Conservation (phyloP, 1,140 invertebrate genomes). For the Cydia fagiglandana region DNA sequence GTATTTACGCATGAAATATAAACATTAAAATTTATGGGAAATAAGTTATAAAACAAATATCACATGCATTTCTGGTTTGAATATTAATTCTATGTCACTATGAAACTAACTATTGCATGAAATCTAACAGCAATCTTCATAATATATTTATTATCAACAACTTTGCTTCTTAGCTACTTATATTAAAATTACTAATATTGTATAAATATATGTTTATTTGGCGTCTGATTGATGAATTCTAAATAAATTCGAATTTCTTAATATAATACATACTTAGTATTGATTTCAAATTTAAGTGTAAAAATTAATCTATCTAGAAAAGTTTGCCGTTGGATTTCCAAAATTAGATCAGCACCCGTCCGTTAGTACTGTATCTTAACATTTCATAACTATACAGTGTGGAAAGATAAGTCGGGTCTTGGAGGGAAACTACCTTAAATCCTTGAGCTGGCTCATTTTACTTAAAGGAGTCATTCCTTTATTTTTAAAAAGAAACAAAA, state of each 20-base stretch:
- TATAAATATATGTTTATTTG: conserved; percentile 10
- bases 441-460: too few relatives aligned
- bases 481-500: too few relatives aligned
- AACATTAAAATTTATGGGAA: background rate
- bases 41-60: too few relatives aligned
- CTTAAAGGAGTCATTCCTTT: too few relatives aligned
- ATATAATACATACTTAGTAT: background rate
- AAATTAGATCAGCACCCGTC: conserved; percentile 65
- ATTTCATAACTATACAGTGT: conserved; percentile 34
- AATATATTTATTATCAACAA: background rate
- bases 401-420: too few relatives aligned
- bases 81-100: too few relatives aligned
- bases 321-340: conserved; percentile 52
- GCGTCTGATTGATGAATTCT: conserved; percentile 20
- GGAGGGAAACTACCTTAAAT: too few relatives aligned
- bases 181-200: background rate
- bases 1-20: too few relatives aligned
- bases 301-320: background rate
- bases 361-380: conserved; percentile 56
- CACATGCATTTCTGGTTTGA: too few relatives aligned
- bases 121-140: background rate
- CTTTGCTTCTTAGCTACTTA: background rate
- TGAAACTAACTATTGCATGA: background rate
- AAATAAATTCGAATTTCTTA: conserved; percentile 7
- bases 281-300: background rate